Evolutionary conservation across 2,113 vertebrate species (phyloP).

Genomic region (Saguinus imperator): DNA sequence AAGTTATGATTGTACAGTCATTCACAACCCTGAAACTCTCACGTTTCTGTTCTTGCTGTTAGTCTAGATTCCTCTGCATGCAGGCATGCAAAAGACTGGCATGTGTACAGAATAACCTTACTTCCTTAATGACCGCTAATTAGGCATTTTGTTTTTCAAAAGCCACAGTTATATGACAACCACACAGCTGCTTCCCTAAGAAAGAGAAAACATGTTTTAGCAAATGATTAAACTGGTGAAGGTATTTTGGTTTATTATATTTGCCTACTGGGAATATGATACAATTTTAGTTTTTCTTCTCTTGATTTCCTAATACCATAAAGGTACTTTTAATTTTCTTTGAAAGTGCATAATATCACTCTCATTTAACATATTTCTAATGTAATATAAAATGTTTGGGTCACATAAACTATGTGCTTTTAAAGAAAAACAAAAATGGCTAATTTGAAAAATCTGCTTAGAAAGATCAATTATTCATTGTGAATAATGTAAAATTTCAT

Average conservation of each 20-base stretch:
- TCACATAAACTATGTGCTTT: constrained; percentile 16
- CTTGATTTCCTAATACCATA: neutral
- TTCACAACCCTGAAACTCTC: constrained; percentile 16
- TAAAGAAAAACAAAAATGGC: neutral
- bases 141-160: constrained; percentile 58
- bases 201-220: neutral
- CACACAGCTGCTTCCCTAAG: constrained; percentile 31
- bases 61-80: neutral
- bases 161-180: constrained; percentile 23
- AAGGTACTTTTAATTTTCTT: constrained; percentile 30
- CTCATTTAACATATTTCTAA: neutral
- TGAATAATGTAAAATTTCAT: constrained; percentile 55
- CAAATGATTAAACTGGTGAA: neutral
- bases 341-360: neutral
- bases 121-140: constrained; percentile 40
- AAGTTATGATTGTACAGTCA: neutral
- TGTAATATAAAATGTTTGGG: neutral
- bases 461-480: constrained; percentile 62
- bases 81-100: neutral
- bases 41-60: neutral
- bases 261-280: constrained; percentile 2
- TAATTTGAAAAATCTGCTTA: constrained; percentile 37
- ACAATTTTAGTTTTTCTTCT: constrained; percentile 4
- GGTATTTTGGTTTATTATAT: neutral
- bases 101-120: neutral